Evolutionary conservation across 2,113 vertebrate species (phyloP).

Genomic region (Anhinga rufa): DNA sequence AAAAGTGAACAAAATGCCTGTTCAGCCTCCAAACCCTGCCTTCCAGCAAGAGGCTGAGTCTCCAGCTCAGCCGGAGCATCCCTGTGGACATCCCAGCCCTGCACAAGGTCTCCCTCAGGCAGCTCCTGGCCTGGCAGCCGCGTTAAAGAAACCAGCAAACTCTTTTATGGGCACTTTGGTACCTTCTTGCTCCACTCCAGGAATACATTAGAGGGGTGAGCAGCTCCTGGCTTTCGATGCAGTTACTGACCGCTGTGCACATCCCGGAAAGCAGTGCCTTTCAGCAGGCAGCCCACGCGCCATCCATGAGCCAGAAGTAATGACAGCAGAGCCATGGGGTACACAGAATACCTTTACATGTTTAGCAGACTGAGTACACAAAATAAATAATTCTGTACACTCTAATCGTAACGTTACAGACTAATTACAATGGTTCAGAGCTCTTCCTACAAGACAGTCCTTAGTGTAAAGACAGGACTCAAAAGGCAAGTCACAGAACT

Average conservation of each 20-base stretch:
- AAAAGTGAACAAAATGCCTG: background rate
- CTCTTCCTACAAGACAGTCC: background rate
- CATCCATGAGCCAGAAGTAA: background rate
- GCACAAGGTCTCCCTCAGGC: background rate
- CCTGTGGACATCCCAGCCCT: background rate
- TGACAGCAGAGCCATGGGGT: slow-evolving; percentile 13
- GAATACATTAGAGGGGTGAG: fast-evolving
- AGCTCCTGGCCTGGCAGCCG: background rate
- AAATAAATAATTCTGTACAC: slow-evolving; percentile 75
- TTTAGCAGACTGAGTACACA: slow-evolving; percentile 57
- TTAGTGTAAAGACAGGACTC: background rate
- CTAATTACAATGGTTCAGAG: background rate
- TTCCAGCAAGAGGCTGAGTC: background rate
- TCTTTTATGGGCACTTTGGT: background rate
- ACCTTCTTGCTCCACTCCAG: background rate
- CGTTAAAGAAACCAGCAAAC: fast-evolving
- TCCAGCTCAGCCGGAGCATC: background rate
- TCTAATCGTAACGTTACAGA: background rate
- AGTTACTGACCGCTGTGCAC: background rate
- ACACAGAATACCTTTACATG: slow-evolving; percentile 45
- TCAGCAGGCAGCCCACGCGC: fast-evolving
- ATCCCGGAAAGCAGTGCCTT: fast-evolving
- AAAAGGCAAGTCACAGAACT: background rate
- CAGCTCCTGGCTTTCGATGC: background rate
- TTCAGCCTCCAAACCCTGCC: background rate